Conservation (phyloP, 1,140 invertebrate genomes). For the Aphaenogaster ashmeadi region DNA sequence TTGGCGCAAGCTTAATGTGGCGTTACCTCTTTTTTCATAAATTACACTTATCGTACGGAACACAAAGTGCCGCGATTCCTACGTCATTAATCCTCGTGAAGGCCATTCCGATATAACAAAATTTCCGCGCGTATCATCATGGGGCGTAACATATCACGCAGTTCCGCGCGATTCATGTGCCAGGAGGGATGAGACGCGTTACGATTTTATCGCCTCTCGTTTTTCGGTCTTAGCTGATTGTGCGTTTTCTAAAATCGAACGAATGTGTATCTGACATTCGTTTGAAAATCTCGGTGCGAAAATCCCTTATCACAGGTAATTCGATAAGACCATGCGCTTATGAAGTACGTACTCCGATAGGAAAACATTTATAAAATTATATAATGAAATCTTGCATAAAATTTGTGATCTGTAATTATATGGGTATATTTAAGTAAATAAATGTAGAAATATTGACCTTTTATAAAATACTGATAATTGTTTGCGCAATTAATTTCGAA, state of each 20-base stretch:
- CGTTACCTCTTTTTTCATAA: background rate
- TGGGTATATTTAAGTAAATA: no score
- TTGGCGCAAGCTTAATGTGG: background rate
- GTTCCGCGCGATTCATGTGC: background rate
- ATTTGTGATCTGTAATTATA: no score
- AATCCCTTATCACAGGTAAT: background rate
- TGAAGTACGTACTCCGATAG: background rate
- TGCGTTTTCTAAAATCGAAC: background rate
- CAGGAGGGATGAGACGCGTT: background rate
- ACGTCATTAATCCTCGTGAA: background rate
- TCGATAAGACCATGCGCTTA: background rate
- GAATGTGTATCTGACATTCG: background rate
- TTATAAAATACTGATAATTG: no score
- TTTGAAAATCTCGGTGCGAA: background rate
- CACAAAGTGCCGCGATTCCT: background rate
- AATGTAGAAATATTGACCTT: no score
- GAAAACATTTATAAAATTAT: no score
- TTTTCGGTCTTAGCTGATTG: background rate
- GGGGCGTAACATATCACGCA: background rate
- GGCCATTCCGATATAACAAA: background rate
- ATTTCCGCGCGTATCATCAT: background rate
- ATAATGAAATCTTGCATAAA: no score
- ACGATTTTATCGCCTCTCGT: background rate
- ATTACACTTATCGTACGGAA: background rate
- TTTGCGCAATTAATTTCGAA: no score